Conservation (phyloP, 2,113 vertebrate genomes). For the Synchiropus splendidus region DNA sequence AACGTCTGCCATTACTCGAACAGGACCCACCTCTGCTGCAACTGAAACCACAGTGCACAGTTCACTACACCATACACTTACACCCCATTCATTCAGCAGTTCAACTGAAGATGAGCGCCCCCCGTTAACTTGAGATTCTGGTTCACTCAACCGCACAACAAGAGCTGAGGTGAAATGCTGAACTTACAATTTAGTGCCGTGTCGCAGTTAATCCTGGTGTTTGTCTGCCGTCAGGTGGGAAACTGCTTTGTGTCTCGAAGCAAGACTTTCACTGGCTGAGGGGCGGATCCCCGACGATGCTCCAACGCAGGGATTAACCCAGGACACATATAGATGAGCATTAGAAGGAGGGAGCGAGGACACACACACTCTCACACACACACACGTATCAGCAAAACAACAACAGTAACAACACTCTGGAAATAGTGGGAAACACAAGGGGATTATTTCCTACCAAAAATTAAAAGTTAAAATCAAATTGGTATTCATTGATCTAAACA, state of each 20-base stretch:
- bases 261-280: conserved; percentile 38
- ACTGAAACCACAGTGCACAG: background rate
- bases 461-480: too few species aligned
- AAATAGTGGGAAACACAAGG: too few species aligned
- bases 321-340: conserved; percentile 51
- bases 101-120: background rate
- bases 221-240: conserved; percentile 24
- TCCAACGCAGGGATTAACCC: conserved; percentile 58
- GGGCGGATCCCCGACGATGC: conserved; percentile 18
- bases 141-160: background rate
- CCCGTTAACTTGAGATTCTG: background rate
- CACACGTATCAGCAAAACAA: too few species aligned
- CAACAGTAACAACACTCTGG: too few species aligned
- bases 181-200: conserved; percentile 46
- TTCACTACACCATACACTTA: background rate
- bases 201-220: background rate
- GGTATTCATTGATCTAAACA: too few species aligned
- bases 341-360: background rate
- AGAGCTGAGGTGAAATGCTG: background rate
- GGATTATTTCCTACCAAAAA: too few species aligned
- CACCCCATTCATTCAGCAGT: background rate
- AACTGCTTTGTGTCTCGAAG: conserved; percentile 27
- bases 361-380: too few species aligned
- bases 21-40: background rate
- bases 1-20: background rate